Conservation (phyloP, 2,888 invertebrate genomes). For the Hypena proboscidalis region DNA sequence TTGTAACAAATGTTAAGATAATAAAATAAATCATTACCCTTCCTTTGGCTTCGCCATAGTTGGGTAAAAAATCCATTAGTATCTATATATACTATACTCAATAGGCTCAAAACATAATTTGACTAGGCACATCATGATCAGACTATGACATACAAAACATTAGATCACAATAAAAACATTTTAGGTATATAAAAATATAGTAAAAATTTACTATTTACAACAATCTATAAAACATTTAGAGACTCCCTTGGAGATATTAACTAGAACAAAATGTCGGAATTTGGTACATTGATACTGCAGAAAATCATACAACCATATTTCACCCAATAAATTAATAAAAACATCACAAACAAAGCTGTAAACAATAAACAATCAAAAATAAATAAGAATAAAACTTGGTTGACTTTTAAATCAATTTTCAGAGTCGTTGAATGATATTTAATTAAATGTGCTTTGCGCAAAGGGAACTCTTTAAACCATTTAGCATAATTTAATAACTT, state of each 20-base stretch:
- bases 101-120: too few relatives aligned
- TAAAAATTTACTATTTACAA: constrained; percentile 39
- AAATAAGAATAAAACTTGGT: constrained; percentile 10
- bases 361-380: constrained; percentile 3
- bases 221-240: constrained; percentile 23
- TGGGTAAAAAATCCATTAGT: too few relatives aligned
- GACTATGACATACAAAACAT: not conserved
- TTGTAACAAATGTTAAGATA: not conserved
- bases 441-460: too few relatives aligned
- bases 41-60: too few relatives aligned
- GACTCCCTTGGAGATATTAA: constrained; percentile 13
- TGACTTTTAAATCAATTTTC: too few relatives aligned
- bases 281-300: constrained; percentile 9
- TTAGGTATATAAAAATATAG: constrained; percentile 35
- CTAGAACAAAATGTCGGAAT: constrained; percentile 11
- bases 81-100: too few relatives aligned
- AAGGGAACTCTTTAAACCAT: too few relatives aligned
- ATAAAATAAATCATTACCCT: not conserved
- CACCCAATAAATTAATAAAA: constrained; percentile 21
- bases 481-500: too few relatives aligned
- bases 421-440: too few relatives aligned
- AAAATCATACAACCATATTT: constrained; percentile 27
- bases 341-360: constrained; percentile 19
- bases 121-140: too few relatives aligned
- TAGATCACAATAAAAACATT: not conserved